Conservation (phyloP, 2,797 vertebrate species). For the Fistularia tabacaria region DNA sequence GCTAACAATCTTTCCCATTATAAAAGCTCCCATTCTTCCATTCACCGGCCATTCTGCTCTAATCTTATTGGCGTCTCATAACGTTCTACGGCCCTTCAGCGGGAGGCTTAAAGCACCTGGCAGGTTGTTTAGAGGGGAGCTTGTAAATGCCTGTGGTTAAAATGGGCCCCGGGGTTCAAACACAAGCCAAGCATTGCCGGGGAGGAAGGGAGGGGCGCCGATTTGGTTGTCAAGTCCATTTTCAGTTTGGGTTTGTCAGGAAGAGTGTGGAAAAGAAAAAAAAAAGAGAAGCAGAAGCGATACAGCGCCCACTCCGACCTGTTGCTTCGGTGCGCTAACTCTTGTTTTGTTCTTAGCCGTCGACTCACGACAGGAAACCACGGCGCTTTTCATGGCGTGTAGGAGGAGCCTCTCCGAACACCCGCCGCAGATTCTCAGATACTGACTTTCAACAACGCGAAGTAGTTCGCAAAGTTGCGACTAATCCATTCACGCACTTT, state of each 20-base stretch:
- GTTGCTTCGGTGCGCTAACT: conserved; percentile 34
- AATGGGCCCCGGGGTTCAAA: conserved; percentile 58
- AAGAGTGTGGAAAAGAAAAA: conserved; percentile 43
- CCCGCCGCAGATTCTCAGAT: no score
- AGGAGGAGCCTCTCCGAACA: no score
- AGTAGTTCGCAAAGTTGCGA: no score
- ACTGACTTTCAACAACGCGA: no score
- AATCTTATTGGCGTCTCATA: conserved; percentile 81
- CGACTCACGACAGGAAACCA: no score
- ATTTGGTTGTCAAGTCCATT: conserved; percentile 89
- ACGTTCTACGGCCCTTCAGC: conserved; percentile 68
- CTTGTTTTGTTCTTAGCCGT: not conserved
- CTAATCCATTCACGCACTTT: no score
- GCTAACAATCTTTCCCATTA: conserved; percentile 69
- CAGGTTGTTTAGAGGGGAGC: conserved; percentile 81
- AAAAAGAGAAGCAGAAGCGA: conserved; percentile 42
- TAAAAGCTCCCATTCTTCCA: conserved; percentile 54
- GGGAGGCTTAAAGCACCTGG: conserved; percentile 83
- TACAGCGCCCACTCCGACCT: conserved; percentile 66
- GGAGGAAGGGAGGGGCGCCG: conserved; percentile 71
- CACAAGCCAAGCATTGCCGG: conserved; percentile 62
- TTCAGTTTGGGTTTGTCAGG: conserved; percentile 76
- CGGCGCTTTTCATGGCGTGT: no score
- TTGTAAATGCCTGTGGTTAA: conserved; percentile 85
- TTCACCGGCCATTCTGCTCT: conserved; percentile 64